Percentiles rank a stretch among this genome's conserved stretches.
phyloP scores from a whole-genome alignment of 2,888 invertebrate species.

The Eupelmus urozonus region DNA sequence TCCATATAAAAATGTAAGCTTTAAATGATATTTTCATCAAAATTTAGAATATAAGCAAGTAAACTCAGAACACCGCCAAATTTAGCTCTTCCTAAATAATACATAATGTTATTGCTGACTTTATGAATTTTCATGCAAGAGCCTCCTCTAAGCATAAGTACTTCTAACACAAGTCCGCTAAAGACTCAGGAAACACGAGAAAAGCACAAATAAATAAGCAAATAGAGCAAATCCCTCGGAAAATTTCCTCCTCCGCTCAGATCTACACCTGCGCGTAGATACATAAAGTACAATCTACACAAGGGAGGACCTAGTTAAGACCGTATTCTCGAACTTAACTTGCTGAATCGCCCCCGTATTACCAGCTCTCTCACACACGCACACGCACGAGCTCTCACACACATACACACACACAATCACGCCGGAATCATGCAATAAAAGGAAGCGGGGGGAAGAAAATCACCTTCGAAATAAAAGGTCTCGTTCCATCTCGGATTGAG shows the following conservation, averaged over 20 bases:
- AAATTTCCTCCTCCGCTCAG: no score
- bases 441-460: slow-evolving; percentile 41
- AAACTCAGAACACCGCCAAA: no score
- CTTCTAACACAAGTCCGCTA: no score
- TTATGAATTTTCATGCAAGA: no score
- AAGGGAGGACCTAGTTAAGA: not conserved
- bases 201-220: not conserved
- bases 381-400: not conserved
- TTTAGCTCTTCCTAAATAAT: no score
- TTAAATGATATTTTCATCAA: no score
- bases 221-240: not conserved
- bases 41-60: no score
- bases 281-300: not conserved
- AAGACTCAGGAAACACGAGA: no score
- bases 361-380: not conserved
- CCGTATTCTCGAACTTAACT: not conserved
- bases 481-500: slow-evolving; percentile 96
- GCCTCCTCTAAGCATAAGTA: no score
- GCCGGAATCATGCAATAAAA: not conserved
- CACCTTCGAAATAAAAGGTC: slow-evolving; percentile 94
- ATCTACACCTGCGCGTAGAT: no score
- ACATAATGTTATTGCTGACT: no score
- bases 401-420: not conserved
- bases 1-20: no score
- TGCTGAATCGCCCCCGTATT: not conserved